A percentile compares a stretch with the other conserved stretches of the same genome.
Evolutionary conservation across 1,140 invertebrate genomes (phyloP).

Genomic region (Mamestra configurata): DNA sequence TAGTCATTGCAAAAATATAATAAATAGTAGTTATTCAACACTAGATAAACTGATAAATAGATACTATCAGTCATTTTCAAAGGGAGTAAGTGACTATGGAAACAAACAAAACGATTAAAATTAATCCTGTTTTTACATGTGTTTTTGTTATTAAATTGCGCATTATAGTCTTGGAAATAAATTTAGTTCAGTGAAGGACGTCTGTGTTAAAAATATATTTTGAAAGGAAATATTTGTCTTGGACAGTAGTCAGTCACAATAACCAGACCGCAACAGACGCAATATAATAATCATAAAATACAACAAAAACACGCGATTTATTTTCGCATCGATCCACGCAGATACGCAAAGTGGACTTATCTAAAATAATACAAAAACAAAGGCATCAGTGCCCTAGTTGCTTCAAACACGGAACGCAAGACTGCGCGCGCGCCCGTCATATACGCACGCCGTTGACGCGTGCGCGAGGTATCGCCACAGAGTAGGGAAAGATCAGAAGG

Average conservation of each 20-base stretch:
- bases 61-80: constrained; percentile 3
- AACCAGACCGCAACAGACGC: too few species aligned
- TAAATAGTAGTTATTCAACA: not conserved
- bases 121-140: too few species aligned
- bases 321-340: constrained; percentile 5
- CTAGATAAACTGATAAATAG: not conserved
- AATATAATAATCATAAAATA: too few species aligned
- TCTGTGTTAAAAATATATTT: too few species aligned
- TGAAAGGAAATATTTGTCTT: too few species aligned
- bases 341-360: constrained; percentile 16
- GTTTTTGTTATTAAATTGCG: too few species aligned
- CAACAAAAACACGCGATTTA: constrained; percentile 26
- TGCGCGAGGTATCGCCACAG: not conserved
- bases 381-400: constrained; percentile 53
- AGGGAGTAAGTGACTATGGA: not conserved
- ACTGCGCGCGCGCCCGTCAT: constrained; percentile 39
- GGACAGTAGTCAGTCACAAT: too few species aligned
- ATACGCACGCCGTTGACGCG: constrained; percentile 49
- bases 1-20: not conserved
- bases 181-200: too few species aligned
- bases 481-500: constrained; percentile 4
- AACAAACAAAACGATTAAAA: too few species aligned
- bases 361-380: constrained; percentile 43
- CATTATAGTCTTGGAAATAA: too few species aligned
- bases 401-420: constrained; percentile 53